These are phyloP conservation scores for Leptocoma aspasia DNA, from an alignment of 2,113 vertebrate species.

Conservation along the genomic window DNA sequence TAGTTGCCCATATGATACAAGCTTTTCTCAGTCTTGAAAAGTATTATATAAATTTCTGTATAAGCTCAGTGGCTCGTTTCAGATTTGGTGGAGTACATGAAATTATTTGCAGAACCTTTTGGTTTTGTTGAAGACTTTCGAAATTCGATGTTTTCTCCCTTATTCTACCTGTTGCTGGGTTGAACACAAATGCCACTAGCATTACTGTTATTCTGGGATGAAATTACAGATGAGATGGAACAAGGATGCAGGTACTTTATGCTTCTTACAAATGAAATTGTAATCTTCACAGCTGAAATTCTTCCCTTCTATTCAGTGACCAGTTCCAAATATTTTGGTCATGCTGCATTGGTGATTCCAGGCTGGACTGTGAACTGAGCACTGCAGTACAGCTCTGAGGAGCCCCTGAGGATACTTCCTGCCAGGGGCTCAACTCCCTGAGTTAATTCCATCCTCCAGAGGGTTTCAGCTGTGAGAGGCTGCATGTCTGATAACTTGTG, in stretches of 20 bases:
- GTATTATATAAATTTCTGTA: not conserved
- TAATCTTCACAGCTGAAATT: not conserved
- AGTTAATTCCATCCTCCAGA: not conserved
- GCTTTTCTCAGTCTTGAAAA: not conserved
- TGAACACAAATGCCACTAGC: not conserved
- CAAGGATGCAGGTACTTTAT: not conserved
- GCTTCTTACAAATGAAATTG: not conserved
- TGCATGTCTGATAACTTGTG: not conserved
- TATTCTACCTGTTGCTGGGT: not conserved
- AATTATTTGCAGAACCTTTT: not conserved
- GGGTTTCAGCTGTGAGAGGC: not conserved
- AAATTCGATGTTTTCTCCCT: fast-evolving
- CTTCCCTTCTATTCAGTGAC: not conserved
- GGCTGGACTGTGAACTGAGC: not conserved
- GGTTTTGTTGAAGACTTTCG: not conserved
- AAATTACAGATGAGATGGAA: not conserved
- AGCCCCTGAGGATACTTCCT: not conserved
- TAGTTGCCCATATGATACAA: not conserved
- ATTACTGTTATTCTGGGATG: not conserved
- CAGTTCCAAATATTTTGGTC: not conserved
- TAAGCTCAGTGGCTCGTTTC: not conserved
- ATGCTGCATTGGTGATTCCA: not conserved
- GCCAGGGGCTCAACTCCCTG: not conserved
- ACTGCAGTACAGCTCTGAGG: not conserved
- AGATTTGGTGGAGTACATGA: not conserved